phyloP scores from a whole-genome alignment of 2,113 vertebrate genomes.

The Psittacula cyanocephala region DNA sequence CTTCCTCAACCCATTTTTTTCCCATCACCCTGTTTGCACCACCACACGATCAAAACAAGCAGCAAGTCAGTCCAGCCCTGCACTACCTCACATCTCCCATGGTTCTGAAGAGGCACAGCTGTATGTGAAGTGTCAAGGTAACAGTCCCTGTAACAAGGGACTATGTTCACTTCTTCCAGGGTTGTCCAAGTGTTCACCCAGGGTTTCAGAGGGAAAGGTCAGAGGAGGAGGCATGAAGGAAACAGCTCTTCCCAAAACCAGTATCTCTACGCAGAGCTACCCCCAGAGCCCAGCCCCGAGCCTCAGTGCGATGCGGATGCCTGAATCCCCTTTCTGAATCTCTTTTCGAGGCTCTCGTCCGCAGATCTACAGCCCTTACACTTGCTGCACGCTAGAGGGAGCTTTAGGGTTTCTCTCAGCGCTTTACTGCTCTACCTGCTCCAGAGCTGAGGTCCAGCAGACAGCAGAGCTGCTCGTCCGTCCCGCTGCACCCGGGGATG shows the following conservation, averaged over 20 bases:
- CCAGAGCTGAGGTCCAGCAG: too few relatives aligned
- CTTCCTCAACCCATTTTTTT: background rate
- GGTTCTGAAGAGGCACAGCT: background rate
- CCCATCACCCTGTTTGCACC: background rate
- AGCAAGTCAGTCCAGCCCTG: background rate
- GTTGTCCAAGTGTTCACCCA: background rate
- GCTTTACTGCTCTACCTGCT: background rate
- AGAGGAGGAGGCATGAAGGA: rapidly evolving
- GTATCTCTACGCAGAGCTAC: background rate
- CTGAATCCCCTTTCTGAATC: background rate
- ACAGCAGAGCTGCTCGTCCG: background rate
- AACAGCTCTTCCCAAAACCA: background rate
- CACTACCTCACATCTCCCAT: background rate
- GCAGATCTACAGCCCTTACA: rapidly evolving
- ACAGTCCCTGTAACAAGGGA: too few relatives aligned
- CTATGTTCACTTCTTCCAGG: background rate
- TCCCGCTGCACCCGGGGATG: too few relatives aligned
- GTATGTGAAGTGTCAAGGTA: background rate
- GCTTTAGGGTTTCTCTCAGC: background rate
- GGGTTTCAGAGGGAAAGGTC: background rate
- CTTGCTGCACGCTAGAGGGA: background rate
- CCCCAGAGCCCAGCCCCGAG: background rate
- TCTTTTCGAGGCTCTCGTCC: background rate
- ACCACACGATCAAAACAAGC: background rate
- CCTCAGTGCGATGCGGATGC: too few relatives aligned